Conservation (phyloP, 2,113 vertebrate species). For the Dicaeum eximium region DNA sequence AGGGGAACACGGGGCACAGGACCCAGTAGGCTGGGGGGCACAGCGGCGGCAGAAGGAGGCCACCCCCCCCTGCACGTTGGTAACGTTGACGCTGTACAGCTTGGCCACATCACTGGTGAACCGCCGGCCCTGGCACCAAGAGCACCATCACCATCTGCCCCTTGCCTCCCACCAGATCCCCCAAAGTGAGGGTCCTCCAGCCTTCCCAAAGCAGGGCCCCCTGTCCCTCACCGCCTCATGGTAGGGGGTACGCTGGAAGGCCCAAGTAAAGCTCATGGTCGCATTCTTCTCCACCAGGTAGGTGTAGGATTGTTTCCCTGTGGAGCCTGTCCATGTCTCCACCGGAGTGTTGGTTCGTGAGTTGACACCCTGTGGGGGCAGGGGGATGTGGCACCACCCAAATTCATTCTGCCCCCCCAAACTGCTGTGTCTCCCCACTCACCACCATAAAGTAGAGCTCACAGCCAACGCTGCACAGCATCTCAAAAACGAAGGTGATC, state of each 20-base stretch:
- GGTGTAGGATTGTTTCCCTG: conserved; percentile 88
- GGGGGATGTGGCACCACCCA: neutral
- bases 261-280: conserved; percentile 89
- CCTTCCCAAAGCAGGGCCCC: neutral
- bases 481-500: conserved; percentile 94
- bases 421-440: neutral
- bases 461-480: conserved; percentile 81
- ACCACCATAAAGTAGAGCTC: conserved; percentile 88
- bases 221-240: conserved; percentile 68
- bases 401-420: neutral
- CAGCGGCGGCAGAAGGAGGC: conserved; percentile 88
- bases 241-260: conserved; percentile 82
- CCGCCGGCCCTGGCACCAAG: conserved; percentile 75
- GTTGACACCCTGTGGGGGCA: conserved; percentile 78
- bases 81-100: conserved; percentile 89
- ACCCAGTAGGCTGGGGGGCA: conserved; percentile 64
- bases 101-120: conserved; percentile 85
- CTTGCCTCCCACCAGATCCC: fast-evolving
- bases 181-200: neutral
- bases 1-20: conserved; percentile 84
- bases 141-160: neutral
- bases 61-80: conserved; percentile 85
- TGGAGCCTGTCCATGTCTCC: conserved; percentile 86
- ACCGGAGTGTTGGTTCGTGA: conserved; percentile 78
- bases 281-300: conserved; percentile 82